Evolutionary conservation across 2,888 invertebrate genomes (phyloP).

Genomic region (Portevinia maculata): DNA sequence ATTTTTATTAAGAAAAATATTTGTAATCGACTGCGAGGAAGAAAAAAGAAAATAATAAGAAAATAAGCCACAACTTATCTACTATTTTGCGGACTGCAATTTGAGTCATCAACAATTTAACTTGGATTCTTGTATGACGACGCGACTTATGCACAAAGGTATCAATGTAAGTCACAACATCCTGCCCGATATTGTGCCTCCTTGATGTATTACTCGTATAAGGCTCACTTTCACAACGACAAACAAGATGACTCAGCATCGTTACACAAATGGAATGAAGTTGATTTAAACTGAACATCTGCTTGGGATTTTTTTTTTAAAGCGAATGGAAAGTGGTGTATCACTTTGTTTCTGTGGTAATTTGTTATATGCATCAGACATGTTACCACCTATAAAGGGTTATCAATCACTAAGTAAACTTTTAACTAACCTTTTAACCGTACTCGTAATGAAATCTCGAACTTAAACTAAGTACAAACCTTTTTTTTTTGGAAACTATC

Average conservation of each 20-base stretch:
- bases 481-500: no score
- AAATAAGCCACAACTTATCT: constrained; percentile 34
- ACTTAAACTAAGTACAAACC: no score
- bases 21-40: neutral
- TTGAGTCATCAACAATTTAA: constrained; percentile 41
- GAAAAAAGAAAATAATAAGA: neutral
- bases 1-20: constrained; percentile 10
- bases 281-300: neutral
- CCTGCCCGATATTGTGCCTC: constrained; percentile 1
- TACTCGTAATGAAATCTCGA: no score
- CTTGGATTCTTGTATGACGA: neutral
- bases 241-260: neutral
- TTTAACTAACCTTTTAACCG: no score
- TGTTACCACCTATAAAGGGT: no score
- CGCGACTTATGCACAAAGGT: neutral
- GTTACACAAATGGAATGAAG: neutral
- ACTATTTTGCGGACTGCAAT: constrained; percentile 1
- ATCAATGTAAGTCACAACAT: neutral
- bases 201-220: no score
- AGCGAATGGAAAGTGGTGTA: no score
- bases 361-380: no score
- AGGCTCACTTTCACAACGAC: neutral
- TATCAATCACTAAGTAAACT: no score
- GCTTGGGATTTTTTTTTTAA: neutral
- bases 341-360: no score